Base-by-base conservation (phyloP, 2,888 invertebrate species). In the Sesia bembeciformis region DNA sequence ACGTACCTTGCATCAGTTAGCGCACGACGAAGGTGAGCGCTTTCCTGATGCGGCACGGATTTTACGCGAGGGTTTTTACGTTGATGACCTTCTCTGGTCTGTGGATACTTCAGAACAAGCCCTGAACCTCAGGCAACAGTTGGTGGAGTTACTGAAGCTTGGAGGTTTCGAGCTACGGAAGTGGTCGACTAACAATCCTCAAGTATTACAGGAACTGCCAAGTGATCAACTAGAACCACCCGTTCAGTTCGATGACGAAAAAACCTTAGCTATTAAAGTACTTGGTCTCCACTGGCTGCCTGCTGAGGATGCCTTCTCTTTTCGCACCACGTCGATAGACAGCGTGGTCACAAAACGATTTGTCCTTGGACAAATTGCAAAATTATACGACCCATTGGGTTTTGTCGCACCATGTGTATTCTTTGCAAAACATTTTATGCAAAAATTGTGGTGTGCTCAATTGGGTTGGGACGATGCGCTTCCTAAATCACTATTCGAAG, bases 321-420 rank as follows among this genome's bases (percentile, higher is more conserved):
- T n/a, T n/a, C n/a, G n/a, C n/a, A n/a, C n/a, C n/a, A 5, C 5
- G 4, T 5, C 40, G 5, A n/a, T 4, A 39, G 56, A 56, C 38
- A 40, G n/a, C 40, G 4, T 8, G 5, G 3, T 49, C 43, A 61
- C 60, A 3, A 64, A 64, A 53, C 40, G 61, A 38, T 40, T 40
- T 6, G 56, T 64, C 4, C 49, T 61, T 5, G 57, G 62, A 0
- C 56, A 62, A 40, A 40, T 62, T 23, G 56, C 60, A 5, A 39
- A 56, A 23, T 54, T 61, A 6, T 63, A 51, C 46, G 62, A 63
- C 52, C 61, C 62, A 23, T 4, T 60, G 23, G 63, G 62, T 6
- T 60, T 57, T 57, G 6, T 62, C 4, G 54, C 58, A 8, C 58
- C 60, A 23, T 52, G 58, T 1, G 40, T 58, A 4, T 52, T 61